Evolutionary conservation across 30 jellyfish, hydroid and myxozoan species (phyloP).

Genomic region (Chironex yamaguchii): DNA sequence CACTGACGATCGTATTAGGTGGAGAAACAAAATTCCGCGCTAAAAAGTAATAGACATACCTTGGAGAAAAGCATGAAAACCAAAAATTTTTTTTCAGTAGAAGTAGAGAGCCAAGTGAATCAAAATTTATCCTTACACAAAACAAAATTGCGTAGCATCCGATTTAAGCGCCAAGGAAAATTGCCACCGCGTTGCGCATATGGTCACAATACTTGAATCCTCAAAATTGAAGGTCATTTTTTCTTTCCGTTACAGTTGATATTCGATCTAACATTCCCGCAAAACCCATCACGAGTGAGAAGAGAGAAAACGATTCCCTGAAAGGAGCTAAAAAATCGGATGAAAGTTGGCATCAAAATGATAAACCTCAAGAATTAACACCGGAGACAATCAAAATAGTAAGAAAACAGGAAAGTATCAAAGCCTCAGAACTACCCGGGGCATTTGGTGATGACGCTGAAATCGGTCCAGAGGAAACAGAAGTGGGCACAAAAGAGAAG

Average conservation of each 20-base stretch:
- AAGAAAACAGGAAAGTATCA: slow-evolving; percentile 73
- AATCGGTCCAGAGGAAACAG: slow-evolving; percentile 24
- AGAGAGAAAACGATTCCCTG: not conserved
- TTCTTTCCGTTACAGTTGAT: not conserved
- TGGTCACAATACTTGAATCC: no score
- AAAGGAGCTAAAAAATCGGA: not conserved
- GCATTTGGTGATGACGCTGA: slow-evolving; percentile 95
- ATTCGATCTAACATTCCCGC: not conserved
- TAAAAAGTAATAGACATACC: no score
- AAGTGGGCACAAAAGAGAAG: not conserved
- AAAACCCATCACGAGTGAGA: not conserved
- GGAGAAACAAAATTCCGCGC: no score
- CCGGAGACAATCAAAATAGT: slow-evolving; percentile 91
- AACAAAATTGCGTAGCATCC: no score
- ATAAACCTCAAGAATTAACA: slow-evolving; percentile 72
- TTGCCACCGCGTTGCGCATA: no score
- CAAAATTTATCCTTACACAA: no score
- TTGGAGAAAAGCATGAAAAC: no score
- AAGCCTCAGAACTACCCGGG: slow-evolving; percentile 94
- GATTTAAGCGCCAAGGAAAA: no score
- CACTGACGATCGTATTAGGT: no score
- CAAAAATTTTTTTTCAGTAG: no score
- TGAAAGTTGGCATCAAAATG: not conserved
- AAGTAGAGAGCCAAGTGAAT: no score
- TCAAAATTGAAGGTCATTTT: no score